Percentiles rank a stretch among this genome's conserved stretches.
phyloP scores from a whole-genome alignment of 2,797 vertebrate genomes.

The Benthosema pterotum region DNA sequence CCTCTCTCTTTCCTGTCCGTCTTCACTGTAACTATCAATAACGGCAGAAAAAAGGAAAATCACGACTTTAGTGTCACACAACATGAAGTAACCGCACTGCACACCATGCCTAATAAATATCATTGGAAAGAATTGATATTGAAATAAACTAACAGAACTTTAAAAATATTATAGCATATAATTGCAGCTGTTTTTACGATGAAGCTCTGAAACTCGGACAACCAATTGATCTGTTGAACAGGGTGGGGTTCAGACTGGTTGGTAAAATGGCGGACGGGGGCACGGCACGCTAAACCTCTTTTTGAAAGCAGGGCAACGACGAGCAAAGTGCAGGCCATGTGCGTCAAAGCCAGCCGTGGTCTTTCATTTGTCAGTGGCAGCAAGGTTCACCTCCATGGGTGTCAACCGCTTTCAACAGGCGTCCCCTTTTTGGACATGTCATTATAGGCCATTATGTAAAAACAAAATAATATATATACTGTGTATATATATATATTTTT shows the following conservation, averaged over 20 bases:
- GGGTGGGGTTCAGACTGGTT: not conserved
- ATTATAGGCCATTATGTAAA: not conserved
- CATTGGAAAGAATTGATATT: not conserved
- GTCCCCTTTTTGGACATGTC: not conserved
- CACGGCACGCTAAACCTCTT: too few species aligned
- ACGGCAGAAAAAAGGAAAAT: not conserved
- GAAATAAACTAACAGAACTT: not conserved
- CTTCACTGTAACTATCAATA: too few species aligned
- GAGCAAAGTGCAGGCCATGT: not conserved
- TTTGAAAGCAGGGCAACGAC: not conserved
- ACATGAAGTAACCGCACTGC: not conserved
- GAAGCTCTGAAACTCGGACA: not conserved
- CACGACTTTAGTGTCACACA: not conserved
- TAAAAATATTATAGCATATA: not conserved
- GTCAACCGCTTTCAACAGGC: not conserved
- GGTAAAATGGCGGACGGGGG: slow-evolving; percentile 3
- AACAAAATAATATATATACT: too few species aligned
- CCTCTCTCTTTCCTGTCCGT: too few species aligned
- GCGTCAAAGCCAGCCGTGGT: not conserved
- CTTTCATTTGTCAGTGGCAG: not conserved
- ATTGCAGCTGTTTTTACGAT: too few species aligned
- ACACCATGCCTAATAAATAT: not conserved
- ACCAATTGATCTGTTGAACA: not conserved
- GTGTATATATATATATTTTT: too few species aligned
- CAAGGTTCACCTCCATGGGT: not conserved